A percentile compares a stretch with the other conserved stretches of the same genome.
These are phyloP conservation scores for Helicoverpa zea DNA, from an alignment of 1,140 invertebrate genomes.

Conservation along the genomic window DNA sequence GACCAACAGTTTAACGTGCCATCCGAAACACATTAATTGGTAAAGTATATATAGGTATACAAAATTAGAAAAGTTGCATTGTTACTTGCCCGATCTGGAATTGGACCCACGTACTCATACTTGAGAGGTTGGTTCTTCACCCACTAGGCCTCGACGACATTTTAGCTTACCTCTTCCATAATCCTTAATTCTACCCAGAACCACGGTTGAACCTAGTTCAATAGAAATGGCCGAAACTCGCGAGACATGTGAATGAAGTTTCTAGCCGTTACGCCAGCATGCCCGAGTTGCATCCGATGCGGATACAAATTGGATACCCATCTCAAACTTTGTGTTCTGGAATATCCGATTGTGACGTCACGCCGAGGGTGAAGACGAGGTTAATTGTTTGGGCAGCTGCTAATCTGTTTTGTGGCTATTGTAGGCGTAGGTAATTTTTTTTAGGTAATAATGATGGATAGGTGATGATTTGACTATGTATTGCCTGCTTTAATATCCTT, in stretches of 20 bases:
- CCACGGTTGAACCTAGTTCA: constrained; percentile 51
- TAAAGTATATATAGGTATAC: too few relatives aligned
- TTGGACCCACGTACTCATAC: not conserved
- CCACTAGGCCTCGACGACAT: too few relatives aligned
- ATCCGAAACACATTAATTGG: too few relatives aligned
- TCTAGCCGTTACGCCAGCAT: constrained; percentile 28
- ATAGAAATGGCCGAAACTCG: constrained; percentile 60
- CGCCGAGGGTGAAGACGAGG: too few relatives aligned
- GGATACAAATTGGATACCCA: constrained; percentile 61
- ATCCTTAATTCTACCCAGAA: not conserved
- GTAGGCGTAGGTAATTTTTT: not conserved
- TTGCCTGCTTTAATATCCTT: too few relatives aligned
- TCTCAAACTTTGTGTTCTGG: constrained; percentile 42
- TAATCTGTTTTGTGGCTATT: not conserved
- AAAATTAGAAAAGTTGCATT: too few relatives aligned
- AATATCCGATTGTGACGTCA: constrained; percentile 41
- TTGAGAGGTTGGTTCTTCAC: not conserved
- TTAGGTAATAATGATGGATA: not conserved
- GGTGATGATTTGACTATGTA: too few relatives aligned
- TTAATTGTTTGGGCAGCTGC: constrained; percentile 4
- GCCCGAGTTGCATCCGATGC: constrained; percentile 45
- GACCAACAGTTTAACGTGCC: too few relatives aligned
- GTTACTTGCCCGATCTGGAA: too few relatives aligned
- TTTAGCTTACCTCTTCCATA: not conserved
- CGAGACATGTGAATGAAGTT: constrained; percentile 63